phyloP scores from a whole-genome alignment of 2,888 invertebrate genomes.

The Acrobasis consociella region DNA sequence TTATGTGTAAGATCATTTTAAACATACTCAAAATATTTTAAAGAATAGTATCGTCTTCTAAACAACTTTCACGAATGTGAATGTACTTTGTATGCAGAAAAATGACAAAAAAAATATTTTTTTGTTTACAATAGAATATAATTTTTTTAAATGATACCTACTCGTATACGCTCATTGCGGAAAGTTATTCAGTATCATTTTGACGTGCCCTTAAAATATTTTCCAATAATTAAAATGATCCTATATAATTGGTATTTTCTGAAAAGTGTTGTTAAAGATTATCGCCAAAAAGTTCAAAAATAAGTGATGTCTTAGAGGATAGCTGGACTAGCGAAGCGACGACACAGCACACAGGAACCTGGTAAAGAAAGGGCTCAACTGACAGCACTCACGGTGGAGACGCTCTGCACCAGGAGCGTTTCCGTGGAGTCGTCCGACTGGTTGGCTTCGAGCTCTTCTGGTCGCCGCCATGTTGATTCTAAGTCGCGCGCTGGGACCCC shows the following conservation, averaged over 20 bases:
- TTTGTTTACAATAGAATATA: too few species aligned
- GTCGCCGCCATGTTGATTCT: slow-evolving; percentile 87
- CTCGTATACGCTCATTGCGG: too few species aligned
- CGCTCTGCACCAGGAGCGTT: slow-evolving; percentile 83
- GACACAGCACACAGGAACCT: slow-evolving; percentile 38
- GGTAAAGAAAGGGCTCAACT: slow-evolving; percentile 60
- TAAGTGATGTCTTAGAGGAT: slow-evolving; percentile 13
- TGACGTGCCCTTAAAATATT: too few species aligned
- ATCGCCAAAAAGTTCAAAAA: neutral
- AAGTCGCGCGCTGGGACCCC: slow-evolving; percentile 89
- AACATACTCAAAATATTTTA: too few species aligned
- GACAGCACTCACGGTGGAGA: slow-evolving; percentile 84
- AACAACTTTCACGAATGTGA: too few species aligned
- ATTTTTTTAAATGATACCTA: too few species aligned
- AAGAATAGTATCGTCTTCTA: too few species aligned
- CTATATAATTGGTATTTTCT: neutral
- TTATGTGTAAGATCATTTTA: too few species aligned
- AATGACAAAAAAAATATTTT: too few species aligned
- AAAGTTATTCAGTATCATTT: too few species aligned
- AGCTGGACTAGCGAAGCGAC: slow-evolving; percentile 26
- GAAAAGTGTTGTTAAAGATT: neutral
- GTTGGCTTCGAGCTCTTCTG: slow-evolving; percentile 76
- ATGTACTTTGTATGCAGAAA: too few species aligned
- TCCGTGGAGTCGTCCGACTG: slow-evolving; percentile 74
- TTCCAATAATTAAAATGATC: neutral